phyloP scores from a whole-genome alignment of 2,888 invertebrate species.

The Conomelus anceps region DNA sequence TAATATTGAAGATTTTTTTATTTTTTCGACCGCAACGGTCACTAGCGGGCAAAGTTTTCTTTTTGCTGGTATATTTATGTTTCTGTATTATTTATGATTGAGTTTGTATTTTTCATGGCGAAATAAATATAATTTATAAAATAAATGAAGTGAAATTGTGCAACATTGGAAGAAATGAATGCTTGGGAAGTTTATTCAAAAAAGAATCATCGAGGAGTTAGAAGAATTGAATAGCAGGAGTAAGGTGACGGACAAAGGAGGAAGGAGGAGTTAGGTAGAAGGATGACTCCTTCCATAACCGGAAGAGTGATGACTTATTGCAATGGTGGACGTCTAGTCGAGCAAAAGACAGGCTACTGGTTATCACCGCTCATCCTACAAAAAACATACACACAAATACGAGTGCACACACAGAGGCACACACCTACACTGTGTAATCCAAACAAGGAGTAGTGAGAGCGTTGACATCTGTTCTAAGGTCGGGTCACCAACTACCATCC shows the following conservation, averaged over 20 bases:
- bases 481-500: neutral
- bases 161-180: neutral
- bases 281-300: neutral
- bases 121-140: too few relatives aligned
- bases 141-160: neutral
- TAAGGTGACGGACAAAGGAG: too few relatives aligned
- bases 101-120: too few relatives aligned
- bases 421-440: neutral
- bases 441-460: neutral
- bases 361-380: neutral
- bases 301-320: neutral
- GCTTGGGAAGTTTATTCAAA: neutral
- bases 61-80: too few relatives aligned
- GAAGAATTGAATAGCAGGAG: too few relatives aligned
- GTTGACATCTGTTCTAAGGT: neutral
- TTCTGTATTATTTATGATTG: too few relatives aligned
- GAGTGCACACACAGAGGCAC: neutral
- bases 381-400: neutral
- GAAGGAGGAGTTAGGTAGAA: too few relatives aligned
- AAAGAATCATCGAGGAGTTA: neutral
- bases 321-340: neutral
- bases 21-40: too few relatives aligned
- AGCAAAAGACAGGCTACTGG: neutral
- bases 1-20: too few relatives aligned
- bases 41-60: too few relatives aligned